Evolutionary conservation across 2,888 invertebrate genomes (phyloP), one percentile per base, ranked within the genome.

Genomic region (Andrena praecox): DNA sequence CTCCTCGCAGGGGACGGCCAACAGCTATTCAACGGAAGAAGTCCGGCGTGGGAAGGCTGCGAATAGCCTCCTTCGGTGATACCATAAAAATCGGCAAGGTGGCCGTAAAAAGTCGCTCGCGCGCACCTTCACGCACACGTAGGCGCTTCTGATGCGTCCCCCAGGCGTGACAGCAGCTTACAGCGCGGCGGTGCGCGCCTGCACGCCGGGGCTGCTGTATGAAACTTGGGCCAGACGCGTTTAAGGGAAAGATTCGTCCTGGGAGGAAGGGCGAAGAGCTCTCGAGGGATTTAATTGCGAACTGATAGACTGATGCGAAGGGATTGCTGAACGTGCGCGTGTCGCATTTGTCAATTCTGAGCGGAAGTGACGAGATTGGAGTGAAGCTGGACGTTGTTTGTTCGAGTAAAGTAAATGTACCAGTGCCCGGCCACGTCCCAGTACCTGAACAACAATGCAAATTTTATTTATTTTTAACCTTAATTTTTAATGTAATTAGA

Each of bases 51-150:
- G 16, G 63, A 52, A 31, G 33, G 31, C 35, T 33, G 74, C 59
- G 29, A 69, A 68, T 60, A 20, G 75, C 56, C 71, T 71, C 67
- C 42, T 68, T 71, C 50, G 80, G 70, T 67, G 52, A 76, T 72
- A 59, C 68, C 82, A 62, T 80, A 80, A 82, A 82, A 75, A 75
- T 71, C 62, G 66, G 50, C 56, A 63, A 68, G 59, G 63, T 42
- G 50, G 24, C 52, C 80, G 68, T 77, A 80, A 78, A 82, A 76
- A 35, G 24, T 66, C 29, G n/a, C 27, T 54, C 42, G 75, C 59
- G 48, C 68, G n/a, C 50, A 24, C 68, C 63, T 80, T 31, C 70
- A 60, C 80, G 71, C 72, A 52, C 59, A 67, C 52, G 33, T 48
- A 20, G 64, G n/a, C 7, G 35, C 70, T 4, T 27, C 54, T 67